Base-by-base conservation (phyloP, 2,113 vertebrate species). In the Microtus montanus region DNA sequence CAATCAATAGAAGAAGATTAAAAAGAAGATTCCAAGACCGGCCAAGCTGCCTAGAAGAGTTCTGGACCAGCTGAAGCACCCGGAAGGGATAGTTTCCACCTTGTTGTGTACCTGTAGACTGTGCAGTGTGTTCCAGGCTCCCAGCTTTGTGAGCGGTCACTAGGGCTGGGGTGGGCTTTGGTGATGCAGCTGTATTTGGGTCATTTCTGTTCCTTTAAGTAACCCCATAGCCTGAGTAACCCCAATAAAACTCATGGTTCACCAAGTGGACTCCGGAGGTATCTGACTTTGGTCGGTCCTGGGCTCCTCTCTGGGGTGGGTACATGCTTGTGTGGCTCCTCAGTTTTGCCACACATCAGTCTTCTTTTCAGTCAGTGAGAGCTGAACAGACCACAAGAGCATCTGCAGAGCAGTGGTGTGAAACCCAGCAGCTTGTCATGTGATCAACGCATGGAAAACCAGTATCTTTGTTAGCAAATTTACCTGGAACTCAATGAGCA, bases 371-470 rank as follows among this genome's bases (percentile, higher is more conserved):
- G 78, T 19, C 30, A 19, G 89, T 13, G 26, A 66, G 75, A 61
- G 49, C 19, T 58, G 74, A 85, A 28, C 14, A 79, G 35, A 85
- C 47, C 93, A 58, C 22, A 14, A 38, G 35, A 38, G 35, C 41
- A 2, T 7, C 30, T 68, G 14, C 61, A 13, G 52, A 38, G 61
- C 8, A 12, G 7, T 0, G 12, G 73, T 7, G 1, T 0, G 33
- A 33, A 49, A 17, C 66, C 68, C n/a, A 6, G n/a, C 13, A 15
- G 15, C 58, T 28, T 54, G 38, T 35, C 30, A 49, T 0, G 12
- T 22, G 77, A 64, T 20, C 41, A 4, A 9, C 66, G 71, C 74
- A 73, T 1, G 6, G 35, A 28, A n/a, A 75, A 14, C 35, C 1
- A 17, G 9, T 0, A 4, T 5, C 71, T 41, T 22, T 35, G 15